Percentiles rank a stretch among this genome's conserved stretches.
Evolutionary conservation across 2,113 vertebrate species (phyloP).

Genomic region (Phaethon lepturus): DNA sequence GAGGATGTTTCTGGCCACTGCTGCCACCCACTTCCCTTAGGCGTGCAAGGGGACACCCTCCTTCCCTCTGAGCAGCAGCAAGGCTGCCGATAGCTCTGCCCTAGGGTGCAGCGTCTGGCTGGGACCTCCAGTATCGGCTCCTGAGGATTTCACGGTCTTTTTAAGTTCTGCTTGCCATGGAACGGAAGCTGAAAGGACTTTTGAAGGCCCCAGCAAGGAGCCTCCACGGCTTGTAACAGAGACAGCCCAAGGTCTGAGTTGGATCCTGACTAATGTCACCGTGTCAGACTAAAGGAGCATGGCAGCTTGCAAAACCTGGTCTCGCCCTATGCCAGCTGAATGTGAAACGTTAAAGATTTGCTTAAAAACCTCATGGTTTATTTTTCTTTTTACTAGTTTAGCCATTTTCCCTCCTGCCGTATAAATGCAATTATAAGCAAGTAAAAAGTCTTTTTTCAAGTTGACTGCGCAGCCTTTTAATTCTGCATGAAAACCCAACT

Average conservation of each 20-base stretch:
- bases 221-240: not conserved
- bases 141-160: not conserved
- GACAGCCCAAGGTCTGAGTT: not conserved
- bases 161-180: not conserved
- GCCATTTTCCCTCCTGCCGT: constrained; percentile 33
- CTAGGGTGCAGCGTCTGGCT: not conserved
- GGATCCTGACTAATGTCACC: not conserved
- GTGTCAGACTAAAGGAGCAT: not conserved
- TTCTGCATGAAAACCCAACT: not conserved
- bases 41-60: fast-evolving
- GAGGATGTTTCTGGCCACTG: not conserved
- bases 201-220: not conserved
- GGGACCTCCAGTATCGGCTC: not conserved
- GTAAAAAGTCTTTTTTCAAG: constrained; percentile 15
- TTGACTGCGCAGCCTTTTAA: constrained; percentile 11
- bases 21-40: not conserved
- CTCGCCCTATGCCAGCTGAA: not conserved
- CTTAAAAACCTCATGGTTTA: constrained; percentile 14
- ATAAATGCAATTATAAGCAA: constrained; percentile 49
- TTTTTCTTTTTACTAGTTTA: constrained; percentile 41
- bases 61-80: not conserved
- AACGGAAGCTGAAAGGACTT: not conserved
- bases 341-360: constrained; percentile 19
- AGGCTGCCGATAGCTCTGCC: not conserved
- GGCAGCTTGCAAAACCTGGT: constrained; percentile 33